Percentiles rank a stretch among this genome's conserved stretches.
Conservation (phyloP, 1,140 invertebrate genomes). For the Dryas iulia region DNA sequence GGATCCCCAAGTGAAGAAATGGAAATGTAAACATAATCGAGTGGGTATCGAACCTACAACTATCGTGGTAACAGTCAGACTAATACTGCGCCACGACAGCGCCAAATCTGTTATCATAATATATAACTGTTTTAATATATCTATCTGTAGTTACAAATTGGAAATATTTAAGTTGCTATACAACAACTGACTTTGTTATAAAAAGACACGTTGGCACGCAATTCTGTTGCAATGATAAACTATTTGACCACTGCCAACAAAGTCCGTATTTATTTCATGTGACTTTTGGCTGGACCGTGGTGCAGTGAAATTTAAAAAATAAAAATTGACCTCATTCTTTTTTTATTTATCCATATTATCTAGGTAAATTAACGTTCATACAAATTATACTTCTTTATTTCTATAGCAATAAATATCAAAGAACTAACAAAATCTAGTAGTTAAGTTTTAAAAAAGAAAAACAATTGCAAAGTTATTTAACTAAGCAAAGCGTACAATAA, state of each 20-base stretch:
- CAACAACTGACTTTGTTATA: neutral
- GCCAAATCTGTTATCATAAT: no score
- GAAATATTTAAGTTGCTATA: neutral
- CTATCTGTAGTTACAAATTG: neutral
- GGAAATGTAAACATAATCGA: no score
- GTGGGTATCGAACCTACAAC: no score
- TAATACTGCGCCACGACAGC: no score
- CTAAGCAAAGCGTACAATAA: neutral
- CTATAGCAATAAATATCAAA: no score
- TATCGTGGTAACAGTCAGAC: no score
- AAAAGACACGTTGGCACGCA: neutral
- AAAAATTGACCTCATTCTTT: conserved; percentile 22
- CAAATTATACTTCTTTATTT: no score
- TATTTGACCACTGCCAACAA: conserved; percentile 37
- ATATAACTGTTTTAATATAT: no score
- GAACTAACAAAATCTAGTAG: no score
- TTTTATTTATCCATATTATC: neutral
- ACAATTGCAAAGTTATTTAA: neutral
- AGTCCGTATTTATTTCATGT: conserved; percentile 39
- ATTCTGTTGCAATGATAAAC: conserved; percentile 38
- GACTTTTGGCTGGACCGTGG: conserved; percentile 36
- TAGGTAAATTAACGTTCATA: no score
- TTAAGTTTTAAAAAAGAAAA: no score
- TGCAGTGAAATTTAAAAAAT: conserved; percentile 36
- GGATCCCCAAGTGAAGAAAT: no score